Percentiles rank a stretch among this genome's conserved stretches.
Evolutionary conservation across 2,888 invertebrate genomes (phyloP).

Genomic region (Calameuta pallipes): DNA sequence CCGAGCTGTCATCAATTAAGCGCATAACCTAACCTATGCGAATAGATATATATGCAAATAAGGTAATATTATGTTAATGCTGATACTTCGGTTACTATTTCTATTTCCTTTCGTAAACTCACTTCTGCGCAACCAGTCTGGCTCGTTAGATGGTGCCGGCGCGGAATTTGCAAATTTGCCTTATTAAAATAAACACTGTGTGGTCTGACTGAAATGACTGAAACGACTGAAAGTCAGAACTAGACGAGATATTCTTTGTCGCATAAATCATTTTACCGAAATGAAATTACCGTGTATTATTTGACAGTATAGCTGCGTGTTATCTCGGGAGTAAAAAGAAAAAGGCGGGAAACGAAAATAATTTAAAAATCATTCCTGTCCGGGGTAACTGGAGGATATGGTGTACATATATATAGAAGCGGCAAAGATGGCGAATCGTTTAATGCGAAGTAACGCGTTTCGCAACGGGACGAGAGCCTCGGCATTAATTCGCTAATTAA

Average conservation of each 20-base stretch:
- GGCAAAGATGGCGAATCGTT: neutral
- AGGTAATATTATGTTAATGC: neutral
- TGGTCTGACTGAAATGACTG: too few species aligned
- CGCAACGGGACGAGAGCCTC: conserved; percentile 3
- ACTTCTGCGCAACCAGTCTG: too few species aligned
- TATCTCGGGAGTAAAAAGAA: neutral
- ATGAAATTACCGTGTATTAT: neutral
- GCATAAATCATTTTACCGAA: neutral
- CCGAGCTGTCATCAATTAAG: neutral
- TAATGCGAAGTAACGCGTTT: neutral
- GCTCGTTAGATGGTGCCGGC: neutral
- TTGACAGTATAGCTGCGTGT: neutral
- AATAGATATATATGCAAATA: neutral
- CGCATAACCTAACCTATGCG: neutral
- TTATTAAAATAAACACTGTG: neutral
- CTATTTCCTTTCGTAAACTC: neutral
- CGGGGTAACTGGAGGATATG: neutral
- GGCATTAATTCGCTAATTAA: conserved; percentile 14
- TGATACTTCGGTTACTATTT: neutral
- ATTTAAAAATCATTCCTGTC: neutral
- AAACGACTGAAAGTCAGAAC: too few species aligned
- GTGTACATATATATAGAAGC: neutral
- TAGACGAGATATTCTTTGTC: neutral
- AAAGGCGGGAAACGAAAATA: neutral
- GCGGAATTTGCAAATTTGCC: neutral